Conservation (phyloP, 1,140 invertebrate genomes). For the Atta colombica region DNA sequence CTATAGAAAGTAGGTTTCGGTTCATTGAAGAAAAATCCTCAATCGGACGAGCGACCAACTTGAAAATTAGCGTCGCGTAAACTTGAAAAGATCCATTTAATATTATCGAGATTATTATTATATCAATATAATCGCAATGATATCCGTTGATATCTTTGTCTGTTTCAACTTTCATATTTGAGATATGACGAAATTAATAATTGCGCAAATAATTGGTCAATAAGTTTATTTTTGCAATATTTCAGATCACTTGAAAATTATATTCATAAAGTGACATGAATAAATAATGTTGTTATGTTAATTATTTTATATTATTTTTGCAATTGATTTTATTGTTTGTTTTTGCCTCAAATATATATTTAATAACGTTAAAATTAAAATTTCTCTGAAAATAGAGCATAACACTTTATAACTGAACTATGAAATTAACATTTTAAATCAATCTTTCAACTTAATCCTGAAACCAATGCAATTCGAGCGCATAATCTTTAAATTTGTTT, state of each 20-base stretch:
- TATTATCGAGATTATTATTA: neutral
- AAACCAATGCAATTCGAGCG: neutral
- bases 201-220: neutral
- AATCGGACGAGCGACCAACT: neutral
- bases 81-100: conserved; percentile 2
- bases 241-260: neutral
- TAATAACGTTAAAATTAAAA: neutral
- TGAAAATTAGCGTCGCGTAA: conserved; percentile 21
- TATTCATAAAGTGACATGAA: neutral
- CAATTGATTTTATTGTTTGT: neutral
- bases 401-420: neutral
- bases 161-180: neutral
- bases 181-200: conserved; percentile 1
- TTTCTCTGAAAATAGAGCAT: neutral
- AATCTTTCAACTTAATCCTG: neutral
- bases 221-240: conserved; percentile 4
- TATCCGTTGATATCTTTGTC: neutral
- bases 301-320: neutral
- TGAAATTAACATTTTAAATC: neutral
- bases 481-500: conserved; percentile 17
- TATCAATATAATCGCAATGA: neutral
- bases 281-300: neutral
- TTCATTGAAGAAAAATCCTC: conserved; percentile 56
- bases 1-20: conserved; percentile 39
- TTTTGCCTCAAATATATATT: neutral